A percentile compares a stretch with the other conserved stretches of the same genome.
These are phyloP conservation scores for Trissoscelio sp. DNA, from an alignment of 2,888 invertebrate species.

Conservation along the genomic window DNA sequence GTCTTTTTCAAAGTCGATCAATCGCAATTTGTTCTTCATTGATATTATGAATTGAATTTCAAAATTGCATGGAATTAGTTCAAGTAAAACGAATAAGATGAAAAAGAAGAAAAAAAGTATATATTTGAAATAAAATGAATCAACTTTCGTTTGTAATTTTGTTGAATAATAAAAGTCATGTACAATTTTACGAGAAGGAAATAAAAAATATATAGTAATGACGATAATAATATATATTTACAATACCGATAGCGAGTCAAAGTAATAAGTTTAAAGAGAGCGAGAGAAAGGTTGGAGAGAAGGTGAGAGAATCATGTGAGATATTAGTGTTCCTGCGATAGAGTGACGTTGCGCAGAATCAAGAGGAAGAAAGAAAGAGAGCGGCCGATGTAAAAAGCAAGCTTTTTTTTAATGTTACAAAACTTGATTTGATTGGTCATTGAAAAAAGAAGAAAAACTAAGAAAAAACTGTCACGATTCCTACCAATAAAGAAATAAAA, in stretches of 20 bases:
- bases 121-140: conserved; percentile 27
- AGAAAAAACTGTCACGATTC: conserved; percentile 58
- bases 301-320: conserved; percentile 66
- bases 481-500: conserved; percentile 66
- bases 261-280: conserved; percentile 61
- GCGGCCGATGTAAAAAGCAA: conserved; percentile 56
- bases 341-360: conserved; percentile 57
- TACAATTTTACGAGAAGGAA: conserved; percentile 69
- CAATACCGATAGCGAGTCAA: conserved; percentile 65
- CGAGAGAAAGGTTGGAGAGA: conserved; percentile 55
- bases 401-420: conserved; percentile 63
- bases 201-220: conserved; percentile 65
- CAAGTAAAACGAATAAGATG: too few relatives aligned
- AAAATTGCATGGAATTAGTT: conserved; percentile 52
- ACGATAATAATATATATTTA: conserved; percentile 67
- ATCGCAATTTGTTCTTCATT: conserved; percentile 40
- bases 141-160: conserved; percentile 52
- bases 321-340: conserved; percentile 66
- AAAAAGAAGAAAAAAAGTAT: conserved; percentile 5
- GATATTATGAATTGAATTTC: conserved; percentile 47
- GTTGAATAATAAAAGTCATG: conserved; percentile 65
- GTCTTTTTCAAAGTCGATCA: conserved; percentile 48
- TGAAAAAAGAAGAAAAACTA: conserved; percentile 28
- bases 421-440: conserved; percentile 53
- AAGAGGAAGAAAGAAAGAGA: conserved; percentile 40